phyloP scores from a whole-genome alignment of 1,140 invertebrate species.

The Drosophila hydei region DNA sequence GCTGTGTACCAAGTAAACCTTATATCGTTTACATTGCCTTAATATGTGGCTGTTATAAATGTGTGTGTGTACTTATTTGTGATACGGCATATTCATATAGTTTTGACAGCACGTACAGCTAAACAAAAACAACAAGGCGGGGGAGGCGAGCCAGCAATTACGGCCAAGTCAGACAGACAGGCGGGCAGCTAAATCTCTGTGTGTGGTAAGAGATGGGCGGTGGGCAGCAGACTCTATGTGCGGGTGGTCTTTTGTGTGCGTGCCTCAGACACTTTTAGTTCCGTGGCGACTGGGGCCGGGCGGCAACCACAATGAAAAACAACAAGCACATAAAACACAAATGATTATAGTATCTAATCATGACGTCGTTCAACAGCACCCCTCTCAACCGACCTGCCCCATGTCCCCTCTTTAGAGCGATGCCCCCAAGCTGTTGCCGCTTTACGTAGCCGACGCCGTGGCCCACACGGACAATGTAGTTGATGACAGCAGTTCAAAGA shows the following conservation, averaged over 20 bases:
- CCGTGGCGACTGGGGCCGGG: slow-evolving; percentile 55
- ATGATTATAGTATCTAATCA: slow-evolving; percentile 83
- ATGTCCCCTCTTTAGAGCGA: neutral
- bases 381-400: neutral
- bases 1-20: slow-evolving; percentile 16
- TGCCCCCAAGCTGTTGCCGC: neutral
- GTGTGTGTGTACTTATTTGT: slow-evolving; percentile 30
- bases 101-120: slow-evolving; percentile 54
- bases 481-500: slow-evolving; percentile 80
- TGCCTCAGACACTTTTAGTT: slow-evolving; percentile 55
- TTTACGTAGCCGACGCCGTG: slow-evolving; percentile 17
- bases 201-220: neutral
- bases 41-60: neutral
- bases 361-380: slow-evolving; percentile 61
- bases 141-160: slow-evolving; percentile 36
- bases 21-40: slow-evolving; percentile 17
- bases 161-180: slow-evolving; percentile 36
- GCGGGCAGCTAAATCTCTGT: slow-evolving; percentile 9
- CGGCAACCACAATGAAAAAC: slow-evolving; percentile 67
- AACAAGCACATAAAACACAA: slow-evolving; percentile 80
- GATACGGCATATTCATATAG: slow-evolving; percentile 55
- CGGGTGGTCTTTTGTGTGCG: slow-evolving; percentile 34
- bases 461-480: slow-evolving; percentile 74
- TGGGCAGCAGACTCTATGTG: neutral
- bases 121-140: slow-evolving; percentile 24